phyloP scores from a whole-genome alignment of 2,888 invertebrate species.

The Alitta virens region DNA sequence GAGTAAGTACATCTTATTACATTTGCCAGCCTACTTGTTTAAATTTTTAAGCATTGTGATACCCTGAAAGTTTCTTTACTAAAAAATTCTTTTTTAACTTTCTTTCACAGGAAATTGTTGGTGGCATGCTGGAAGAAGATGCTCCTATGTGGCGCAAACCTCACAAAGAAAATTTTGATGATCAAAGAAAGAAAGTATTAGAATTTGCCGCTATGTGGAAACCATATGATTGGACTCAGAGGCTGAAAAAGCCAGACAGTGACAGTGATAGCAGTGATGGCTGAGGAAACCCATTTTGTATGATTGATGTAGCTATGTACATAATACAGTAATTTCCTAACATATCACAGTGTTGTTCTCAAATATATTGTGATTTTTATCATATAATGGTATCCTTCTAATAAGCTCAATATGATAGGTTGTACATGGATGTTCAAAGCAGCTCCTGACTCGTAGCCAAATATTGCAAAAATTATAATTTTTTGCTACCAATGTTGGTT shows the following conservation, averaged over 20 bases:
- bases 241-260: conserved; percentile 8
- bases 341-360: too few species aligned
- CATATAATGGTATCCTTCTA: too few species aligned
- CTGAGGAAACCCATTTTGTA: too few species aligned
- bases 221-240: conserved; percentile 40
- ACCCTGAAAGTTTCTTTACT: not conserved
- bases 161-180: conserved; percentile 71
- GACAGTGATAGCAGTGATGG: not conserved
- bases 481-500: too few species aligned
- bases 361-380: too few species aligned
- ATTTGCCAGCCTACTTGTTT: too few species aligned
- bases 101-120: conserved; percentile 74
- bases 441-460: too few species aligned
- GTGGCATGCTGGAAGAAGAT: conserved; percentile 89
- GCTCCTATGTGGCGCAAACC: conserved; percentile 83
- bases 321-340: too few species aligned
- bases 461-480: too few species aligned
- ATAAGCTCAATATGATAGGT: too few species aligned
- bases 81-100: not conserved
- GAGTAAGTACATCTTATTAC: conserved; percentile 62
- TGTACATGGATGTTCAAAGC: too few species aligned
- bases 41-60: not conserved
- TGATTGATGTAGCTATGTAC: too few species aligned
- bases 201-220: conserved; percentile 54
- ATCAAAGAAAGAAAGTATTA: conserved; percentile 74